Base-by-base conservation (phyloP, 2,888 invertebrate species). In the Lingula anatina region DNA sequence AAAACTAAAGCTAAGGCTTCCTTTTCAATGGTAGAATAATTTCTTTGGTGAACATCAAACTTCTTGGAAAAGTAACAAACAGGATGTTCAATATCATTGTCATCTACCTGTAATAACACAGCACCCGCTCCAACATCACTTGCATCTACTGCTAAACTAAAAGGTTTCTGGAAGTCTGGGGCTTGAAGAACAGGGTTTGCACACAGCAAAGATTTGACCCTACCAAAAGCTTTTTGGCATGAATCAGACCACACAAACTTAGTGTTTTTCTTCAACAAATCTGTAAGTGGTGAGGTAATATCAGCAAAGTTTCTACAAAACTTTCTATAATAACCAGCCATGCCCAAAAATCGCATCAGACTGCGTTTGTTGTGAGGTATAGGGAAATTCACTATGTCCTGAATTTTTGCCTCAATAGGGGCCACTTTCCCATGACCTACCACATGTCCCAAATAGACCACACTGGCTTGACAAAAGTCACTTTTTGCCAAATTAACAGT, bases 221-320 rank as follows among this genome's bases (percentile, higher is more conserved):
- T 37, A 5, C 64, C 47, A 41, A 73, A 70, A 9, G 68, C 62
- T 1, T 48, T 31, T 41, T 68, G 54, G 48, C 67, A 68, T 3
- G 50, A 20, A 21, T 53, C 48, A 3, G 49, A 50, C 70, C 71
- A 73, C 5, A 49, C 27, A 41, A 62, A 71, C 28, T 47, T 45
- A n/a, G n/a, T n/a, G n/a, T n/a, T n/a, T n/a, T n/a, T n/a, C n/a
- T n/a, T n/a, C n/a, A n/a, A n/a, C n/a, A n/a, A n/a, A n/a, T n/a
- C n/a, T n/a, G n/a, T n/a, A n/a, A n/a, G n/a, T n/a, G n/a, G n/a
- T n/a, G n/a, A n/a, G n/a, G n/a, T n/a, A n/a, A n/a, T n/a, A n/a
- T n/a, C n/a, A n/a, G n/a, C n/a, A n/a, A n/a, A n/a, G n/a, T n/a
- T n/a, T n/a, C n/a, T n/a, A n/a, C n/a, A n/a, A n/a, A n/a, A n/a